Base-by-base conservation (phyloP, 37 sponge, comb jelly and placozoan species). In the Trichoplax adhaerens region DNA sequence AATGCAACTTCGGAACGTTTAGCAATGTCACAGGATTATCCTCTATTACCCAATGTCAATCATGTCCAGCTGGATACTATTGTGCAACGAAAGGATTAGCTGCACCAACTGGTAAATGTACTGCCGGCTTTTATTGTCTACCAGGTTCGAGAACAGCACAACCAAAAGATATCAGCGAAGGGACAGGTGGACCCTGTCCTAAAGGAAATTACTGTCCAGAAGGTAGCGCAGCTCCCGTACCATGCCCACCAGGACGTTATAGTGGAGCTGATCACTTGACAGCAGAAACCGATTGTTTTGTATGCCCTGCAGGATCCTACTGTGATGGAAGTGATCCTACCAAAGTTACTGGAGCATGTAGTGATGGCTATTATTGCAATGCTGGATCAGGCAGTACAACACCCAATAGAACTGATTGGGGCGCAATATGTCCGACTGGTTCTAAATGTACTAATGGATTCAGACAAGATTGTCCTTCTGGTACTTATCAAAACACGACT, bases 241-340 rank as follows among this genome's bases (percentile, higher is more conserved):
- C 73, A 2, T 78, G 79, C 48, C 79, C 79, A 3, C 65, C 65
- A 6, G 79, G 79, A 58, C 72, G 73, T n/a, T 78, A 75, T 73
- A 78, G 62, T 29, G 29, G 29, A 29, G 29, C 29, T 29, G 29
- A 29, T 29, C 29, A 29, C 29, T 29, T 29, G 29, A 29, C 29
- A 29, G 29, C 29, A 29, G 29, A 29, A 29, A 29, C 29, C 29
- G 29, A 29, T 29, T 29, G 29, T 29, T 29, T 29, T 29, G 12
- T 3, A 2, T 74, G 75, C 53, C 75, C 75, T 3, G 65, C 49
- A 8, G 75, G 75, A 10, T 52, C 65, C 5, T 74, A 74, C 75
- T 74, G 75, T 63, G 29, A 29, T 29, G 73, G 73, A 0, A 52
- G 63, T 52, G 51, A 50, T 12, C 73, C 73, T 5, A 62, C 73